phyloP scores from a whole-genome alignment of 2,888 invertebrate species.

The Taphrorychus bicolor region DNA sequence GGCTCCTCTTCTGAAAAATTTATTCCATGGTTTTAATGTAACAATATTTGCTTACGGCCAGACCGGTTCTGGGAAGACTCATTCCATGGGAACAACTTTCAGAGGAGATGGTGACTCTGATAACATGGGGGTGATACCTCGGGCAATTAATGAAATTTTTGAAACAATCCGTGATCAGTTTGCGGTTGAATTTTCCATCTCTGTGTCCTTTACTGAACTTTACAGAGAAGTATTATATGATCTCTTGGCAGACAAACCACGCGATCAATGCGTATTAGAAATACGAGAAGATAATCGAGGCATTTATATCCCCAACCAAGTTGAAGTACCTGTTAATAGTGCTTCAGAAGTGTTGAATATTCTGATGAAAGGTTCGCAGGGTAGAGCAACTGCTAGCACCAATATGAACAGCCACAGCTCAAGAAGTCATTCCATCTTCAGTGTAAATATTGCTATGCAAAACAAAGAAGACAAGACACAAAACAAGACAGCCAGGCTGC shows the following conservation, averaged over 20 bases:
- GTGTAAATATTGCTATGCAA: conserved; percentile 72
- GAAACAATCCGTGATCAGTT: conserved; percentile 59
- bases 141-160: conserved; percentile 85
- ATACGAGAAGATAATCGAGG: conserved; percentile 76
- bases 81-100: conserved; percentile 89
- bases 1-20: conserved; percentile 71
- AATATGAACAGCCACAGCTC: conserved; percentile 93
- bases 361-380: conserved; percentile 73
- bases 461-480: conserved; percentile 60
- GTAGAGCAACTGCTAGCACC: conserved; percentile 85
- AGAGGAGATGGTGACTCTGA: conserved; percentile 62
- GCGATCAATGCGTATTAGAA: conserved; percentile 77
- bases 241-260: conserved; percentile 71
- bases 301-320: conserved; percentile 63
- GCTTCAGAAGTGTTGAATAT: conserved; percentile 73
- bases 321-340: conserved; percentile 68
- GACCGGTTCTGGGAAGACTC: conserved; percentile 93
- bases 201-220: conserved; percentile 86
- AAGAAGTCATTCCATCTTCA: conserved; percentile 90
- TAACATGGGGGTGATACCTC: conserved; percentile 83
- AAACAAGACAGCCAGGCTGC: conserved; percentile 83
- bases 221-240: conserved; percentile 92
- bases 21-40: conserved; percentile 90
- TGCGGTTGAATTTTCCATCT: conserved; percentile 70
- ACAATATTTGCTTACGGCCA: conserved; percentile 95